Base-by-base conservation (phyloP, 2,797 vertebrate species). In the Hoplostethus atlanticus region DNA sequence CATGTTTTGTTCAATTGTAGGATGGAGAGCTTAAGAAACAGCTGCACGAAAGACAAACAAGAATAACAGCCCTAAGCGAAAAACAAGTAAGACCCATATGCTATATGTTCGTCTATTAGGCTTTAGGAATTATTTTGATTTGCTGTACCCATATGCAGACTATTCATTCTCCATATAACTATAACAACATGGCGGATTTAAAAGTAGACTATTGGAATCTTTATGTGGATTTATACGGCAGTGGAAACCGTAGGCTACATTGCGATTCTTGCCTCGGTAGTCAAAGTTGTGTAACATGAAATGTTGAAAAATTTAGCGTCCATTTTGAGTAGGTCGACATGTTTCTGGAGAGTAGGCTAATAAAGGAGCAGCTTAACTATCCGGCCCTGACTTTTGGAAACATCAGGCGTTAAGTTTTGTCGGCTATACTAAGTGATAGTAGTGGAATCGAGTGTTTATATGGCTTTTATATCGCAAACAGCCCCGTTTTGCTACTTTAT, bases 321-420 rank as follows among this genome's bases (percentile, higher is more conserved):
- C 97, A 98, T 99, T 97, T 99, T 98, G 97, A 97, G 95, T 90
- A 93, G 93, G 94, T 96, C 95, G 96, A 96, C 95, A 93, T 95
- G 96, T 94, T 97, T 98, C 95, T 93, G 94, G 93, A 94, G 94
- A 92, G 92, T 93, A 58, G 66, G 79, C 72, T 75, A 92, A 85
- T 82, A 82, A 86, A 91, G 73, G 64, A 83, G 73, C 80, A 65
- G 73, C 78, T 76, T 73, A 59, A 86, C 81, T 91, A 25, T 55
- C 59, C 73, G 58, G 48, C 67, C 28, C 50, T 50, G n/a, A 83
- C 75, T 89, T 90, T 64, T n/a, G 0, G 3, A 6, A n/a, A 34
- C 64, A 31, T 34, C 9, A 30, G 31, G 47, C 42, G 6, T 55
- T 57, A 69, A 81, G 86, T 74, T 80, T 10, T 30, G 0, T 13